Percentiles rank a stretch among this genome's conserved stretches.
Evolutionary conservation across 2,888 invertebrate species (phyloP).

Genomic region (Saturnia pavonia): DNA sequence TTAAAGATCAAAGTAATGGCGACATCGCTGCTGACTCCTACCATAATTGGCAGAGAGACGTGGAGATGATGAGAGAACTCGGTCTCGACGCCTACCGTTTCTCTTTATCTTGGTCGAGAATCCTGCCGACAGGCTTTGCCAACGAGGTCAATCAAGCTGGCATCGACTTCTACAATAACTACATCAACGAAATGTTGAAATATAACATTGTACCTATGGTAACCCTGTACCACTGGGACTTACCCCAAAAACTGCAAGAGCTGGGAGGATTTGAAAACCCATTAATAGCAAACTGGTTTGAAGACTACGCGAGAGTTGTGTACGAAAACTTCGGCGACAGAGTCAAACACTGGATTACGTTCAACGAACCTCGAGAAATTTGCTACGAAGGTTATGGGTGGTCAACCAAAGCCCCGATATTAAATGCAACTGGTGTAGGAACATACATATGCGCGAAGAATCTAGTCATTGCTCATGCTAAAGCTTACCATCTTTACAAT

Average conservation of each 20-base stretch:
- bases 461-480: slow-evolving; percentile 78
- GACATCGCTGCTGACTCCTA: slow-evolving; percentile 78
- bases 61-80: slow-evolving; percentile 64
- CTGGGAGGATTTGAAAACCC: slow-evolving; percentile 52
- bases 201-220: slow-evolving; percentile 51
- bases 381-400: slow-evolving; percentile 69
- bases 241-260: slow-evolving; percentile 38
- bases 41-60: slow-evolving; percentile 78
- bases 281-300: slow-evolving; percentile 66
- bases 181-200: slow-evolving; percentile 72
- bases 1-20: slow-evolving; percentile 57
- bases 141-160: slow-evolving; percentile 64
- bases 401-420: slow-evolving; percentile 46
- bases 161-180: slow-evolving; percentile 77
- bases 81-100: slow-evolving; percentile 77
- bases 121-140: slow-evolving; percentile 50
- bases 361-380: slow-evolving; percentile 77
- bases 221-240: slow-evolving; percentile 36
- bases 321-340: slow-evolving; percentile 70
- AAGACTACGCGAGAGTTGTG: slow-evolving; percentile 68
- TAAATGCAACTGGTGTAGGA: slow-evolving; percentile 62
- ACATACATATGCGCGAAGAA: slow-evolving; percentile 73
- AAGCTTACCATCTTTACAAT: slow-evolving; percentile 59
- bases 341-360: slow-evolving; percentile 78
- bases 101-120: slow-evolving; percentile 80